Evolutionary conservation across 1,140 invertebrate species (phyloP), one percentile per base, ranked within the genome.

Genomic region (Acromyrmex heyeri): DNA sequence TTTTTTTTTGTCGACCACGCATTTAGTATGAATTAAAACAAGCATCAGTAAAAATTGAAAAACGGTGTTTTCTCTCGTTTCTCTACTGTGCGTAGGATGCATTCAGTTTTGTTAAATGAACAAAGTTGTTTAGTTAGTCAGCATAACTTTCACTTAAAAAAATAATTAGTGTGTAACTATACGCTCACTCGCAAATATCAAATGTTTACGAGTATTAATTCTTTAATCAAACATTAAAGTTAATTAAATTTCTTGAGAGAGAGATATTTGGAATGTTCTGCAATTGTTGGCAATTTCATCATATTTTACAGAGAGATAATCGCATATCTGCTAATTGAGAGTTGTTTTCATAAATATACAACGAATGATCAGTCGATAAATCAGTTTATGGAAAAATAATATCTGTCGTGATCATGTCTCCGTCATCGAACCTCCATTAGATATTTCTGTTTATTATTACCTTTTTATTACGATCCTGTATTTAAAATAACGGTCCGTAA

Each of bases 1-100:
- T 48, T 48, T 82, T 62, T 14, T 34, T 30, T 30, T 50, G 65
- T 8, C 12, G 8, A 61, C 38, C 38, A 4, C 38, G 14, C 55
- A 83, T 83, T 55, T 62, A 50, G 57, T 83, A 75, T 83, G 79
- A 75, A 83, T 83, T 75, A 75, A 83, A 83, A 61, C 55, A 73
- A 57, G 38, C 34, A 48, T 7, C 12, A 10, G 48, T 82, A 83
- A 82, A 82, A 83, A 73, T 83, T 83, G 69, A 83, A 83, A 83
- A 75, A 73, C 24, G 50, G 14, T 6, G 12, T 14, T 38, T 34
- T n/a, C 18, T 59, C 55, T 73, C 24, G n/a, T 50, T n/a, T 34
- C 12, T 30, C 38, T 38, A 4, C 14, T 16, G 1, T 12, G 4
- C 30, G 10, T 30, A n/a, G 59, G 27, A 38, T 10, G 18, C 24